Conservation (phyloP, 2,113 vertebrate species). For the Mobula hypostoma region DNA sequence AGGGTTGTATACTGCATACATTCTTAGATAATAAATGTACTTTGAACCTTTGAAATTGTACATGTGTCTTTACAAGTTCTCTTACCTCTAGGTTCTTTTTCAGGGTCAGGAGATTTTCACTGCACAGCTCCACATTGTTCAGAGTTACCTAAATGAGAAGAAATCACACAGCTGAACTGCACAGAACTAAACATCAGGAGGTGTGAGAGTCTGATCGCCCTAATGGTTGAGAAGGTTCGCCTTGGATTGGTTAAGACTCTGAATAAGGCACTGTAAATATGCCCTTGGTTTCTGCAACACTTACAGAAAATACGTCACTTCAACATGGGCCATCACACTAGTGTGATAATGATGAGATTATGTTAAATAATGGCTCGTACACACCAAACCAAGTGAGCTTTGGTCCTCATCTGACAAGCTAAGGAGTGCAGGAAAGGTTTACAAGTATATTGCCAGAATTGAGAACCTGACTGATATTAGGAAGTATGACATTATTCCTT, state of each 20-base stretch:
- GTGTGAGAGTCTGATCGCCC: background rate
- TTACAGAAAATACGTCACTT: too few relatives aligned
- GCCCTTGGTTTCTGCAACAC: background rate
- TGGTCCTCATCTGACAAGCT: background rate
- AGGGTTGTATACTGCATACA: too few relatives aligned
- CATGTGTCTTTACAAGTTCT: background rate
- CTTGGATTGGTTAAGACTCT: background rate
- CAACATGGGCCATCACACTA: background rate
- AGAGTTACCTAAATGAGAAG: slow-evolving; percentile 71
- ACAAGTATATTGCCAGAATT: too few relatives aligned
- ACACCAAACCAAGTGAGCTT: background rate
- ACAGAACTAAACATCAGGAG: background rate
- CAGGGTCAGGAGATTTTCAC: slow-evolving; percentile 90
- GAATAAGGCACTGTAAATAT: background rate
- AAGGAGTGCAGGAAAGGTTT: too few relatives aligned
- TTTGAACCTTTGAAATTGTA: background rate
- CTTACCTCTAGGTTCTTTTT: slow-evolving; percentile 91
- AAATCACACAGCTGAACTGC: background rate
- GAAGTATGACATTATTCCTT: too few relatives aligned
- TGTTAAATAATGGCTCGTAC: too few relatives aligned
- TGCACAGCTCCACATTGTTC: slow-evolving; percentile 92
- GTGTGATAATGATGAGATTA: too few relatives aligned
- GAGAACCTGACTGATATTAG: too few relatives aligned
- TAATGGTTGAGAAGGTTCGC: background rate
- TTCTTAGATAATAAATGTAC: too few relatives aligned